Evolutionary conservation across 2,797 vertebrate species (phyloP).

Genomic region (Liparis tanakae): DNA sequence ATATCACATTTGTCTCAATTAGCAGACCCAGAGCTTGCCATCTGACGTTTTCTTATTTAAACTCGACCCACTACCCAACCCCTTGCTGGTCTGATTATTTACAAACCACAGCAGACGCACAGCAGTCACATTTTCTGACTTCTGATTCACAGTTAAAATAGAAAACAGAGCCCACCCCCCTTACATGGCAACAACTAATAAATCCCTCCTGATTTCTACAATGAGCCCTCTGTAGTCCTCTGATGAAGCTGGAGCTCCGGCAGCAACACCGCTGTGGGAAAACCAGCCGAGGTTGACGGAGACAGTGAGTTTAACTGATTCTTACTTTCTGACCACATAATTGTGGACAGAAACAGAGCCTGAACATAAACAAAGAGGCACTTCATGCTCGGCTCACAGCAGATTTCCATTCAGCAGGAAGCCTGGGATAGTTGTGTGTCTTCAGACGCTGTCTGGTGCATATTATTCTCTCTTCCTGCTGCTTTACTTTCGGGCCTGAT

Average conservation of each 20-base stretch:
- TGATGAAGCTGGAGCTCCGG: constrained; percentile 13
- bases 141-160: not conserved
- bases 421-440: not conserved
- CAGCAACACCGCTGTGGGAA: constrained; percentile 23
- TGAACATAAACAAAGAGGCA: constrained; percentile 34
- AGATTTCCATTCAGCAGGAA: constrained; percentile 36
- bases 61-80: not conserved
- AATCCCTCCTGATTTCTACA: constrained; percentile 44
- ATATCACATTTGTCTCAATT: not conserved
- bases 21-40: not conserved
- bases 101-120: not conserved
- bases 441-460: not conserved
- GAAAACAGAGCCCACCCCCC: not conserved
- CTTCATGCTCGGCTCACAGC: constrained; percentile 28
- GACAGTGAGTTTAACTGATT: constrained; percentile 27
- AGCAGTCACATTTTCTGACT: constrained; percentile 38
- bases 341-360: constrained; percentile 37
- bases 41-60: not conserved
- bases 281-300: constrained; percentile 26
- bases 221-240: constrained; percentile 53
- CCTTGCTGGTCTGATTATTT: not conserved
- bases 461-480: constrained; percentile 4
- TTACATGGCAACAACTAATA: not conserved
- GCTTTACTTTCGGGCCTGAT: too few relatives aligned
- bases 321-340: constrained; percentile 35